Conservation (phyloP, 2,888 invertebrate genomes). For the Acrobasis consociella region DNA sequence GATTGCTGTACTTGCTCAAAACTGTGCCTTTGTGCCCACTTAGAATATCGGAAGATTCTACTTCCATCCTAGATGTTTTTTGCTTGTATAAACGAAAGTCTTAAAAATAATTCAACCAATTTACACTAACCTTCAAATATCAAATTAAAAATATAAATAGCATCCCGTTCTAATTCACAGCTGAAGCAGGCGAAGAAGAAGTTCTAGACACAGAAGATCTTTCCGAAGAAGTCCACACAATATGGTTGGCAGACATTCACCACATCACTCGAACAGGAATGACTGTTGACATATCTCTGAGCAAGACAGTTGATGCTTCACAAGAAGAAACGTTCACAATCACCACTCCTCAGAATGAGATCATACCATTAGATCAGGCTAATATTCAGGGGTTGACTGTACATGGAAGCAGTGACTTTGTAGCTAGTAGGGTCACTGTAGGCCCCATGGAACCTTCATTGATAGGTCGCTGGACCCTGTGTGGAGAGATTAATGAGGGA, state of each 20-base stretch:
- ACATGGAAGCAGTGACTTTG: constrained; percentile 36
- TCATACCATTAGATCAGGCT: neutral
- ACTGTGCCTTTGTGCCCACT: no score
- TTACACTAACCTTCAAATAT: no score
- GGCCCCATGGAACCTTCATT: constrained; percentile 39
- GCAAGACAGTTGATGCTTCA: constrained; percentile 25
- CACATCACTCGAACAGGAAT: constrained; percentile 31
- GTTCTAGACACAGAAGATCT: constrained; percentile 1
- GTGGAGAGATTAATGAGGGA: constrained; percentile 35
- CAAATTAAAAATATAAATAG: no score
- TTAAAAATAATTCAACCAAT: no score
- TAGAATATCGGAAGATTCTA: no score
- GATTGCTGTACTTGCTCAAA: no score
- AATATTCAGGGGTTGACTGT: constrained; percentile 32
- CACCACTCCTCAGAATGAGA: constrained; percentile 24
- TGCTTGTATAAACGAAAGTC: no score
- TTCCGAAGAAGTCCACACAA: neutral
- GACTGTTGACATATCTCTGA: constrained; percentile 36
- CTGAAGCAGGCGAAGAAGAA: constrained; percentile 6
- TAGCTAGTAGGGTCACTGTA: constrained; percentile 43
- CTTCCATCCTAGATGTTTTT: no score
- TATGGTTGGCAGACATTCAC: constrained; percentile 2
- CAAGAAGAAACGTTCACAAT: constrained; percentile 38
- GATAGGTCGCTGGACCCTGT: constrained; percentile 41
- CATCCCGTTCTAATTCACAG: no score